Evolutionary conservation across 1,140 invertebrate genomes (phyloP).

Genomic region (Cydia splendana): DNA sequence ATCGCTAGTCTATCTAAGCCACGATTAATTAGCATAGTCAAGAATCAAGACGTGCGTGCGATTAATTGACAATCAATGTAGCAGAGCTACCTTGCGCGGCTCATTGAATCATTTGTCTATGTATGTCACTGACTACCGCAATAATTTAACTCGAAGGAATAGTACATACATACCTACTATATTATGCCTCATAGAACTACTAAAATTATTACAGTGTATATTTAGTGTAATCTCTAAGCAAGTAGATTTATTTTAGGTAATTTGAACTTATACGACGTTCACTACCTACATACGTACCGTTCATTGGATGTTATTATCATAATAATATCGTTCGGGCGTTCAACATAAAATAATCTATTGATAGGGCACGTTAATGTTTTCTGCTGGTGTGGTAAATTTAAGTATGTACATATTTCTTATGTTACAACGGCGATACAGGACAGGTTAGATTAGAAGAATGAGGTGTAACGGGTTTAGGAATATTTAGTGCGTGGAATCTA

Average conservation of each 20-base stretch:
- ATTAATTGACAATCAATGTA: slow-evolving; percentile 13
- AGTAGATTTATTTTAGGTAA: no score
- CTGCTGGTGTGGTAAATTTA: not conserved
- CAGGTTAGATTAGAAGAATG: slow-evolving; percentile 14
- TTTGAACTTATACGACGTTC: no score
- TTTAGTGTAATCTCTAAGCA: no score
- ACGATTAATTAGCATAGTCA: not conserved
- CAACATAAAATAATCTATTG: not conserved
- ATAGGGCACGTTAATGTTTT: not conserved
- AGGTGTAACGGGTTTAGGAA: slow-evolving; percentile 25
- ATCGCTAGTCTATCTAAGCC: not conserved
- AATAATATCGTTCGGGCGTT: not conserved
- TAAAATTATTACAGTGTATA: no score
- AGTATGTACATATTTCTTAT: not conserved
- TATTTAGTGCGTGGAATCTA: slow-evolving; percentile 32
- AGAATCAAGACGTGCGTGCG: not conserved
- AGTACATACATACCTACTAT: not conserved
- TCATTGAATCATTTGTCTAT: not conserved
- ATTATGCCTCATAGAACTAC: no score
- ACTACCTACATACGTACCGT: no score
- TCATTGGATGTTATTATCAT: no score
- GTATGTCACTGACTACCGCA: not conserved
- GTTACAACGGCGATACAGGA: not conserved
- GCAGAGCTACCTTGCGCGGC: not conserved
- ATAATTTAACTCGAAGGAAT: not conserved